Conservation (phyloP, 64 coral and sea anemone species). For the Exaiptasia diaphana region DNA sequence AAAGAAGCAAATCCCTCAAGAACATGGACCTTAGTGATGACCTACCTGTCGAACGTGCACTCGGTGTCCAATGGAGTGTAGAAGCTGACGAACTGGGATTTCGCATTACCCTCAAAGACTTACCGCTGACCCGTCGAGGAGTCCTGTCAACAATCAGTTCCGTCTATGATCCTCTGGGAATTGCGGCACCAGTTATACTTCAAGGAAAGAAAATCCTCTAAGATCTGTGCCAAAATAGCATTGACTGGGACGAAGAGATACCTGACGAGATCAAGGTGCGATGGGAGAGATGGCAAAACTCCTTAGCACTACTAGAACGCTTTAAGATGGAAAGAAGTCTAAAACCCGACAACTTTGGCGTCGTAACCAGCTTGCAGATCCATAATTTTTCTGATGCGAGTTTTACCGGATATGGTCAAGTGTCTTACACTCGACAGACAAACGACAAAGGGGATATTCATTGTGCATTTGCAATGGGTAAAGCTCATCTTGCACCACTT, state of each 20-base stretch:
- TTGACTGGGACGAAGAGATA: constrained; percentile 44
- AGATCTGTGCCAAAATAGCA: constrained; percentile 32
- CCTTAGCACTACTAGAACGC: constrained; percentile 2
- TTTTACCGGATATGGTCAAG: too few relatives aligned
- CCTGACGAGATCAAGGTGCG: not conserved
- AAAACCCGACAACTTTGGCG: not conserved
- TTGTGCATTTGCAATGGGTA: too few relatives aligned
- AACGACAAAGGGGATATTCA: too few relatives aligned
- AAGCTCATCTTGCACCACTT: too few relatives aligned
- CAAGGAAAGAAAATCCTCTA: constrained; percentile 41
- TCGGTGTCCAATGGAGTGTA: constrained; percentile 17
- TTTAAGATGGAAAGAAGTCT: not conserved
- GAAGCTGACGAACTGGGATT: constrained; percentile 55
- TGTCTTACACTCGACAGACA: too few relatives aligned
- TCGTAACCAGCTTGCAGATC: not conserved
- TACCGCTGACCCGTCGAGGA: constrained; percentile 25
- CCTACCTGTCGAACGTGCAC: constrained; percentile 31
- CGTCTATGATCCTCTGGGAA: constrained; percentile 46
- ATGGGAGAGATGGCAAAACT: constrained; percentile 37
- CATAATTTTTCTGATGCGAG: not conserved
- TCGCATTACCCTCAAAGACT: constrained; percentile 42
- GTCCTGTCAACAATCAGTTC: constrained; percentile 52
- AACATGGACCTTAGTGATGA: constrained; percentile 5
- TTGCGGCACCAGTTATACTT: constrained; percentile 55
- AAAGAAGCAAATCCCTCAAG: constrained; percentile 15